Percentiles rank a stretch among this genome's conserved stretches.
These are phyloP conservation scores for Anthrax anthrax DNA, from an alignment of 2,888 invertebrate genomes.

Conservation along the genomic window DNA sequence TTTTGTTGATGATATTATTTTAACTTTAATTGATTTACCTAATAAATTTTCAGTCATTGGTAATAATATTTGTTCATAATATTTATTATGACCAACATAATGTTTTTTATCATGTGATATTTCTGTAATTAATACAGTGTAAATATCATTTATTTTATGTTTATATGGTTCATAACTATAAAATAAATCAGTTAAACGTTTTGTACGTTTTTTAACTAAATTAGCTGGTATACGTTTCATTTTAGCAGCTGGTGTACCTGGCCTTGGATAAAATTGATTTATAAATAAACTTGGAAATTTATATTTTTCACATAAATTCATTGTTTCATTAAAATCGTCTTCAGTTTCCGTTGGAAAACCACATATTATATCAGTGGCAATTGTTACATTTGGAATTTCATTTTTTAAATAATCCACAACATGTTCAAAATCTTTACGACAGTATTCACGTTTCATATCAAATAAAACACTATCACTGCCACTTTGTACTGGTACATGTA, in stretches of 20 bases:
- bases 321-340: conserved; percentile 74
- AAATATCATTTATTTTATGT: conserved; percentile 39
- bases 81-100: conserved; percentile 90
- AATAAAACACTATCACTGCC: conserved; percentile 88
- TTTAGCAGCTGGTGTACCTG: conserved; percentile 90
- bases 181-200: conserved; percentile 74
- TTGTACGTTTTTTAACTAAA: conserved; percentile 82
- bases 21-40: conserved; percentile 70
- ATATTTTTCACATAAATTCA: conserved; percentile 69
- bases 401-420: conserved; percentile 73
- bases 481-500: conserved; percentile 95
- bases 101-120: conserved; percentile 78
- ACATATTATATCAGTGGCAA: conserved; percentile 96
- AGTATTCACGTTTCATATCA: conserved; percentile 96
- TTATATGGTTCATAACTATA: conserved; percentile 76
- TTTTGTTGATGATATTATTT: conserved; percentile 52
- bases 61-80: conserved; percentile 82
- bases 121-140: conserved; percentile 83
- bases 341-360: conserved; percentile 96
- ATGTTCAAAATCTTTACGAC: conserved; percentile 70
- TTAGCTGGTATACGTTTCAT: conserved; percentile 73
- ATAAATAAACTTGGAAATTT: conserved; percentile 90
- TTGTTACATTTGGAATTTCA: conserved; percentile 78
- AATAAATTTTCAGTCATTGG: conserved; percentile 62
- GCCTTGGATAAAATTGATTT: conserved; percentile 94